Conservation (phyloP, 2,797 vertebrate genomes). For the Telmatherina bonti region DNA sequence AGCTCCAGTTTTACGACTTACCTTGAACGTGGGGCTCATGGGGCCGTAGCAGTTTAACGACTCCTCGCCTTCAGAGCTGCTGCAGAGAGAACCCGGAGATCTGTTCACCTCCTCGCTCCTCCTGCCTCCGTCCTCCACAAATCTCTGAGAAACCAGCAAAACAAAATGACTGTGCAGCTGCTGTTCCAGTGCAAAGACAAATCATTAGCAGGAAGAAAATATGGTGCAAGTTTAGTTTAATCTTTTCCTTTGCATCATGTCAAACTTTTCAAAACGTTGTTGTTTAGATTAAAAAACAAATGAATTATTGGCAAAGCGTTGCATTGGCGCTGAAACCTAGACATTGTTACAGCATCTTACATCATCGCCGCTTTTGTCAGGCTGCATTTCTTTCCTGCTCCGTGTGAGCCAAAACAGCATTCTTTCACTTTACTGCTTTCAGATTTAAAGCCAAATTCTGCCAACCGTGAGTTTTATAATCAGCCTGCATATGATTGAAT, state of each 20-base stretch:
- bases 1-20: constrained; percentile 51
- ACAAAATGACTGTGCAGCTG: neutral
- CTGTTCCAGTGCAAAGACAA: neutral
- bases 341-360: constrained; percentile 38
- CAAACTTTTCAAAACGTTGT: constrained; percentile 2
- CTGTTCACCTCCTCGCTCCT: constrained; percentile 52
- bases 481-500: constrained; percentile 12
- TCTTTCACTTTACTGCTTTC: constrained; percentile 46
- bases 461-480: constrained; percentile 14
- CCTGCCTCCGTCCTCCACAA: constrained; percentile 58
- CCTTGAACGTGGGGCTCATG: constrained; percentile 87
- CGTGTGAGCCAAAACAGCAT: constrained; percentile 24
- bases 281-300: constrained; percentile 27
- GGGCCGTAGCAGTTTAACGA: constrained; percentile 77
- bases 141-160: constrained; percentile 28
- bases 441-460: constrained; percentile 38
- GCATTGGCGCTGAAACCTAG: constrained; percentile 21
- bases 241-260: neutral
- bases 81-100: constrained; percentile 35
- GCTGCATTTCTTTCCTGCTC: constrained; percentile 14
- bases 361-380: constrained; percentile 39
- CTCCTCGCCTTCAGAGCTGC: constrained; percentile 67
- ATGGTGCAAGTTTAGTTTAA: no score
- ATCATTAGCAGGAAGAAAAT: neutral
- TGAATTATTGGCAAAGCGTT: constrained; percentile 16